Percentiles rank a stretch among this genome's conserved stretches.
phyloP scores from a whole-genome alignment of 1,140 invertebrate genomes.

The Arctopsyche grandis region DNA sequence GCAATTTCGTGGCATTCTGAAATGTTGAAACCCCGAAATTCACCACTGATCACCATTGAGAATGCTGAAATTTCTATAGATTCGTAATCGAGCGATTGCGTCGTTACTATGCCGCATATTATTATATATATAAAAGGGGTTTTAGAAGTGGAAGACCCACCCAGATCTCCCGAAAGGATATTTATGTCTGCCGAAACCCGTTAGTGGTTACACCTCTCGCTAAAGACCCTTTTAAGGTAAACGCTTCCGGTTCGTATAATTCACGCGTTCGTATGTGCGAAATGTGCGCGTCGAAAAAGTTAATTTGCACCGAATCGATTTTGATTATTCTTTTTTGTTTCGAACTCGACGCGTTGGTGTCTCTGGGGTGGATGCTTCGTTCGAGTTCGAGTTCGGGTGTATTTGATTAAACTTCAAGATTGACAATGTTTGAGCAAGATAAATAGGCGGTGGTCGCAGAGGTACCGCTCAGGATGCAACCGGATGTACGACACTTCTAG shows the following conservation, averaged over 20 bases:
- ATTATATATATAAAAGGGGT: neutral
- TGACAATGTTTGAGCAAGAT: neutral
- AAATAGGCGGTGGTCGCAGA: neutral
- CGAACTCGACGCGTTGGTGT: neutral
- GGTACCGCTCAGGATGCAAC: neutral
- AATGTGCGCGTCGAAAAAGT: neutral
- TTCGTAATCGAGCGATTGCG: too few relatives aligned
- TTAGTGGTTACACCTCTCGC: slow-evolving; percentile 44
- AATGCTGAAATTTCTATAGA: too few relatives aligned
- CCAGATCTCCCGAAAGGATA: slow-evolving; percentile 44
- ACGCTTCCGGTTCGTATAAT: slow-evolving; percentile 36
- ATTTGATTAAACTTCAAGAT: neutral
- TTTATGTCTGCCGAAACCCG: slow-evolving; percentile 43
- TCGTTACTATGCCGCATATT: neutral
- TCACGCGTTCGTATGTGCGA: slow-evolving; percentile 18
- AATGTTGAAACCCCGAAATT: too few relatives aligned
- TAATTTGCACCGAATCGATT: neutral
- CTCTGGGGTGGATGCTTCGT: too few relatives aligned
- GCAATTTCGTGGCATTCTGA: neutral
- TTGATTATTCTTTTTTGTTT: slow-evolving; percentile 1
- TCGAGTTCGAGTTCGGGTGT: neutral
- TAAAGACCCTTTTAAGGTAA: slow-evolving; percentile 48
- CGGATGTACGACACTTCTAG: neutral
- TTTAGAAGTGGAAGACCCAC: neutral
- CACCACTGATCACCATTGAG: too few relatives aligned